Conservation (phyloP, 2,113 vertebrate genomes). For the Gopherus evgoodei region DNA sequence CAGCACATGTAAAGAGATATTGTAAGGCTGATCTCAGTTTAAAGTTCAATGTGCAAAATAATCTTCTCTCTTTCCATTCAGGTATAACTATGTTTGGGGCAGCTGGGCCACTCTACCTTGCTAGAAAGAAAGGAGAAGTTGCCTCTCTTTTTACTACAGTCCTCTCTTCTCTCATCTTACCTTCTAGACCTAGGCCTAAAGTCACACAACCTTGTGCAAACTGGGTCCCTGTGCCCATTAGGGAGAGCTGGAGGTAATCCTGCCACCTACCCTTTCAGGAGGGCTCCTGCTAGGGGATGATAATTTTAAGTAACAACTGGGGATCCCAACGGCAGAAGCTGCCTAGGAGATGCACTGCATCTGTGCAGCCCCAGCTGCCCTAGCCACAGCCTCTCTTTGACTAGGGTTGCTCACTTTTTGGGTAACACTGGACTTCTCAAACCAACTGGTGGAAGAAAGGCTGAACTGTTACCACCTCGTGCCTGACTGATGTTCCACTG, state of each 20-base stretch:
- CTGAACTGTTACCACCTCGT: background rate
- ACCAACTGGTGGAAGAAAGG: accelerated
- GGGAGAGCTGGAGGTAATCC: too few relatives aligned
- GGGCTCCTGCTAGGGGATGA: too few relatives aligned
- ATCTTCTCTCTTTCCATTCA: background rate
- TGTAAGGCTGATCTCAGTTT: background rate
- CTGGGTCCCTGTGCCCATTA: background rate
- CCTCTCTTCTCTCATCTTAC: background rate
- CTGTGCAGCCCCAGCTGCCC: background rate
- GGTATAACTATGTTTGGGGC: background rate
- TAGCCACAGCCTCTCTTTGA: background rate
- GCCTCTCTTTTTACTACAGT: background rate
- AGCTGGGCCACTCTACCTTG: background rate
- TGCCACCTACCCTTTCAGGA: too few relatives aligned
- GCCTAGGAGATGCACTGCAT: background rate
- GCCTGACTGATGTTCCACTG: too few relatives aligned
- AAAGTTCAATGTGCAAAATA: background rate
- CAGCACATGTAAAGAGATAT: background rate
- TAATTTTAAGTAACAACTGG: background rate
- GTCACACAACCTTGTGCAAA: background rate
- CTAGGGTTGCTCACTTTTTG: accelerated
- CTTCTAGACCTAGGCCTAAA: background rate
- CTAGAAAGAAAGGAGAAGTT: too few relatives aligned
- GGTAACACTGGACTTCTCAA: background rate
- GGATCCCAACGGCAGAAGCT: background rate